These are phyloP conservation scores for Grapholita molesta DNA, from an alignment of 1,140 invertebrate species.

Conservation along the genomic window DNA sequence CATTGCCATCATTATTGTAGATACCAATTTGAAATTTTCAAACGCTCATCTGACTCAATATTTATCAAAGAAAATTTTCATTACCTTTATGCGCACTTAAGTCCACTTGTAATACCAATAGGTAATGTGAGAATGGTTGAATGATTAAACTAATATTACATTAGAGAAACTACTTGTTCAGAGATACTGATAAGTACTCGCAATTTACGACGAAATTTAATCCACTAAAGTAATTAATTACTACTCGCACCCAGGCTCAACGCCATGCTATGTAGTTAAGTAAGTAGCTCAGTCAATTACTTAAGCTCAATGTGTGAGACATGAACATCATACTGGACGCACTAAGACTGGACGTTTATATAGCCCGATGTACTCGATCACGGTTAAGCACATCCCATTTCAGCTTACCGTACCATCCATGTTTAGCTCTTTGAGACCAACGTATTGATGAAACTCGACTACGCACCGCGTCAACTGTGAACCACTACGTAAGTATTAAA, in stretches of 20 bases:
- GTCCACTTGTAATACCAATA: no score
- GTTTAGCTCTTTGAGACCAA: background rate
- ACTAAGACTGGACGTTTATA: background rate
- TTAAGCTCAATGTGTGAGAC: background rate
- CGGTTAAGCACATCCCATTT: background rate
- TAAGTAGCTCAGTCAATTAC: slow-evolving; percentile 15
- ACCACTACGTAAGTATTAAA: background rate
- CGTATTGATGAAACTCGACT: background rate
- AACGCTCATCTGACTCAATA: no score
- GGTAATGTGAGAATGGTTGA: no score
- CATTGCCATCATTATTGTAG: no score
- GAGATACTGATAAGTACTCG: background rate
- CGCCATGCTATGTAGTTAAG: background rate
- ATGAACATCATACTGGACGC: background rate
- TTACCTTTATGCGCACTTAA: no score
- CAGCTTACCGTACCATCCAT: background rate
- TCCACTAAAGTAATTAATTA: slow-evolving; percentile 16
- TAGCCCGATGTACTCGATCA: background rate
- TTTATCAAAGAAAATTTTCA: no score
- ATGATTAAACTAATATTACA: background rate
- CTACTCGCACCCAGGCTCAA: background rate
- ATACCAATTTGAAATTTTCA: no score
- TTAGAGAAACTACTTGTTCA: background rate
- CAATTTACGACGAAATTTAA: slow-evolving; percentile 5
- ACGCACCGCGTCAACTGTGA: slow-evolving; percentile 14